Conservation (phyloP, 2,888 invertebrate genomes). For the Rotaria macrura region DNA sequence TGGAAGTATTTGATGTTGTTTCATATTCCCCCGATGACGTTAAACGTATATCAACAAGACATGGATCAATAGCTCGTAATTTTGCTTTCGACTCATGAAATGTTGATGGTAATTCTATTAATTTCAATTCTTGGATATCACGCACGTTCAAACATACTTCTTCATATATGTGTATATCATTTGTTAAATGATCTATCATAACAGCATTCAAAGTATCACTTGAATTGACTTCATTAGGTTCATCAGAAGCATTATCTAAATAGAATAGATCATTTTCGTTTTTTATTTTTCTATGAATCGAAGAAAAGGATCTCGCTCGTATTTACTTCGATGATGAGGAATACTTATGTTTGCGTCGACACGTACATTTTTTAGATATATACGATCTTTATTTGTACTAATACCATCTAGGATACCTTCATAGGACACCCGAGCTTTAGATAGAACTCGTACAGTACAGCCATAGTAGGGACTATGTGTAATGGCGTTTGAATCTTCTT, state of each 20-base stretch:
- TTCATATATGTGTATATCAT: background rate
- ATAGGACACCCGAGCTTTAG: background rate
- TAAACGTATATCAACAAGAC: background rate
- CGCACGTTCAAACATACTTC: background rate
- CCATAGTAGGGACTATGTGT: constrained; percentile 21
- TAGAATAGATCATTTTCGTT: too few relatives aligned
- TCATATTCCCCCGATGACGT: background rate
- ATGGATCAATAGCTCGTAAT: constrained; percentile 17
- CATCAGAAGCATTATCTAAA: background rate
- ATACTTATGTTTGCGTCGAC: background rate
- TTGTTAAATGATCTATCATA: constrained; percentile 19
- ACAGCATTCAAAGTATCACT: background rate
- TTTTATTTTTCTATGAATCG: background rate
- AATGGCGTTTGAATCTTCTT: background rate
- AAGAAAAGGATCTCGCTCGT: background rate
- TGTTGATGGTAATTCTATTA: background rate
- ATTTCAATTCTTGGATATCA: background rate
- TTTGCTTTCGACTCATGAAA: background rate
- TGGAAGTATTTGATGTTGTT: background rate
- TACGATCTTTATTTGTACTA: background rate
- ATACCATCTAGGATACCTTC: constrained; percentile 5
- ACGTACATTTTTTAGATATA: background rate
- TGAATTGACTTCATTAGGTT: background rate
- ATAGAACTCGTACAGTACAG: constrained; percentile 3
- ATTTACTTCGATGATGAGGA: background rate